Evolutionary conservation across 1,140 invertebrate species (phyloP).

Genomic region (Hyphantria cunea): DNA sequence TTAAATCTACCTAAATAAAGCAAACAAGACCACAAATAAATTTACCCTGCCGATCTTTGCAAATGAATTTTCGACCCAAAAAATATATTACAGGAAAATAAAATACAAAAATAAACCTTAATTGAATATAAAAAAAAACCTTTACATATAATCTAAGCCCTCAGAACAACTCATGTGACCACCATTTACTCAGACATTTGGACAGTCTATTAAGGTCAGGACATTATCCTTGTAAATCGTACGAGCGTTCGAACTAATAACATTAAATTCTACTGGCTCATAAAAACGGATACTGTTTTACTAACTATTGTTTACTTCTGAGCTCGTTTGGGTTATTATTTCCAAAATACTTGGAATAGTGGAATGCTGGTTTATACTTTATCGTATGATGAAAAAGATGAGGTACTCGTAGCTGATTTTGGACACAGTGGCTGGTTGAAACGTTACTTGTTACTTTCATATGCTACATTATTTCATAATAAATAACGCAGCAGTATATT

Average conservation of each 20-base stretch:
- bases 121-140: neutral
- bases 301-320: neutral
- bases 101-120: neutral
- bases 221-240: slow-evolving; percentile 34
- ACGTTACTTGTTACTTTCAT: too few relatives aligned
- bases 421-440: too few relatives aligned
- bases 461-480: too few relatives aligned
- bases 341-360: neutral
- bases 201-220: slow-evolving; percentile 34
- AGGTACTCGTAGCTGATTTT: too few relatives aligned
- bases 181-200: slow-evolving; percentile 25
- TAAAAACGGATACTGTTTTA: slow-evolving; percentile 30
- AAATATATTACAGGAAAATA: too few relatives aligned
- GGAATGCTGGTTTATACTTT: too few relatives aligned
- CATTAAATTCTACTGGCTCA: slow-evolving; percentile 31
- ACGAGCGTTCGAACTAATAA: slow-evolving; percentile 33
- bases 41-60: too few relatives aligned
- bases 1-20: too few relatives aligned
- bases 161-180: slow-evolving; percentile 14
- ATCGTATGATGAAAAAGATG: too few relatives aligned
- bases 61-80: too few relatives aligned
- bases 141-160: neutral
- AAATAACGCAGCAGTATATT: too few relatives aligned
- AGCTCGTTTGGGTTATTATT: neutral
- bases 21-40: too few relatives aligned